phyloP scores from a whole-genome alignment of 2,113 vertebrate genomes.

The Poecile atricapillus region DNA sequence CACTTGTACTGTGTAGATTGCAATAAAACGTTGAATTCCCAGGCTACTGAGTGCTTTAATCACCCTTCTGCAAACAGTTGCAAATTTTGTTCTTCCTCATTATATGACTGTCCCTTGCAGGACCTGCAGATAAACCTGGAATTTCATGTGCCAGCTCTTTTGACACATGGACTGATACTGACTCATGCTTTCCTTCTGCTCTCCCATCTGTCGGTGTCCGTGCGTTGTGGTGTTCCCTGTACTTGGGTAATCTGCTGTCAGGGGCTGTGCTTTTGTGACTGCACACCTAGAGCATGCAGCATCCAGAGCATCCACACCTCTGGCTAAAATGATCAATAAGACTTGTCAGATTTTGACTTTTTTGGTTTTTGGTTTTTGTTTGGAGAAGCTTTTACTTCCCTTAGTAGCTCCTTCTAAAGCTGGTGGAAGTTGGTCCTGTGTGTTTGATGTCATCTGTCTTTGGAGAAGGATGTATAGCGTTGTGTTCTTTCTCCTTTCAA shows the following conservation, averaged over 20 bases:
- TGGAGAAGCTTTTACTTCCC: background rate
- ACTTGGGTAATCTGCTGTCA: background rate
- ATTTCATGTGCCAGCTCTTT: slow-evolving; percentile 1
- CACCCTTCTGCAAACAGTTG: background rate
- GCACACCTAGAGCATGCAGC: background rate
- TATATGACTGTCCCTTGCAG: background rate
- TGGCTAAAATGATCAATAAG: background rate
- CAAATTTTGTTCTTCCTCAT: background rate
- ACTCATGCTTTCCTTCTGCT: slow-evolving; percentile 44
- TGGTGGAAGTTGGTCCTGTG: background rate
- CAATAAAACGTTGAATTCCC: background rate
- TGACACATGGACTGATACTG: background rate
- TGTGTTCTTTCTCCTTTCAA: background rate
- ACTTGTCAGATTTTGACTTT: background rate
- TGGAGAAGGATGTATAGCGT: background rate
- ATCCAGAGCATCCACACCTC: background rate
- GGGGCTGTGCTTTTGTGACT: background rate
- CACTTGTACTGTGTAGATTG: background rate
- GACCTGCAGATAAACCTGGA: background rate
- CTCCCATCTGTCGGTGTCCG: background rate
- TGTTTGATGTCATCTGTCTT: background rate
- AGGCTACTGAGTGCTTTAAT: background rate
- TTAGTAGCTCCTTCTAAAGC: background rate
- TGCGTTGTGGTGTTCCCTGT: background rate
- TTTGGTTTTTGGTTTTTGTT: background rate